phyloP scores from a whole-genome alignment of 2,797 vertebrate genomes.

The Fundulus diaphanus region DNA sequence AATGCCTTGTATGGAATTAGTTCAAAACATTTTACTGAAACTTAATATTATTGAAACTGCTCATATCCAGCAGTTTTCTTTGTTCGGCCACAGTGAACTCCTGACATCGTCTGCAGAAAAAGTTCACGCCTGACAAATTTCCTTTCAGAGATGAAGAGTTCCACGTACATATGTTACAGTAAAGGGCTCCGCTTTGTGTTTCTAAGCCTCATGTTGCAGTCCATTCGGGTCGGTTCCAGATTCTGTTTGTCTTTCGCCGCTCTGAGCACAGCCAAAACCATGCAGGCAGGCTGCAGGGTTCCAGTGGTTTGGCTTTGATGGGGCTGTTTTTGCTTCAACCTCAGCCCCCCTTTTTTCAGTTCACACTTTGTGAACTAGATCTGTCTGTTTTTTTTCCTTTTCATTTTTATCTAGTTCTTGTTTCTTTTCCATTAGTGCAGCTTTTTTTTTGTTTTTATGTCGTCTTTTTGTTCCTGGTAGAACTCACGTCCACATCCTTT shows the following conservation, averaged over 20 bases:
- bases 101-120: neutral
- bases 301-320: slow-evolving; percentile 48
- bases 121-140: neutral
- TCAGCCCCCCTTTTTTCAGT: slow-evolving; percentile 8
- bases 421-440: slow-evolving; percentile 27
- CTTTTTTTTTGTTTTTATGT: slow-evolving; percentile 12
- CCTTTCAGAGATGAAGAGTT: neutral
- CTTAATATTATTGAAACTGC: neutral
- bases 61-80: neutral
- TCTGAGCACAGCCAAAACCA: slow-evolving; percentile 53
- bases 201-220: slow-evolving; percentile 28
- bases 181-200: slow-evolving; percentile 4
- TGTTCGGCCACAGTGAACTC: neutral
- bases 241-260: slow-evolving; percentile 60
- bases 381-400: neutral
- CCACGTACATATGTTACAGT: neutral
- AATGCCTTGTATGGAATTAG: neutral
- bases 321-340: slow-evolving; percentile 43
- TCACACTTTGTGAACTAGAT: slow-evolving; percentile 25
- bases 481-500: neutral
- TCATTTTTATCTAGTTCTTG: slow-evolving; percentile 18
- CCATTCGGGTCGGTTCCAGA: slow-evolving; percentile 20
- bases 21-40: neutral
- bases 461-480: slow-evolving; percentile 8
- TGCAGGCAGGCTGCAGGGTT: slow-evolving; percentile 36